A percentile compares a stretch with the other conserved stretches of the same genome.
Evolutionary conservation across 1,140 invertebrate genomes (phyloP).

Genomic region (Drosophila eugracilis): DNA sequence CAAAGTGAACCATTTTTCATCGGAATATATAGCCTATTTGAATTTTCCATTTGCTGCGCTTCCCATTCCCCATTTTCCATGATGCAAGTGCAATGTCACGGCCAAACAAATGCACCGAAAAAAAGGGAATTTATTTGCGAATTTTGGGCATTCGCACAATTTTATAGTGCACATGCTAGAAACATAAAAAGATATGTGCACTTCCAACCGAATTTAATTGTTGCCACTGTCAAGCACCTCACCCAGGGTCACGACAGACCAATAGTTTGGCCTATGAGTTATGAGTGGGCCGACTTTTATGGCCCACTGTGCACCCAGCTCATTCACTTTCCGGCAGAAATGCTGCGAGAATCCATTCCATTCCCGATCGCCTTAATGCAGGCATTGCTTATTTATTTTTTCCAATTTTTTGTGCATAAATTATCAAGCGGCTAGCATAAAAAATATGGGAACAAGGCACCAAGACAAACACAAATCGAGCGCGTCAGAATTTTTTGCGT

Average conservation of each 20-base stretch:
- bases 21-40: conserved; percentile 40
- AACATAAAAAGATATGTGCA: conserved; percentile 62
- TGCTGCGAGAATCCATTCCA: conserved; percentile 25
- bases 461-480: conserved; percentile 54
- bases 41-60: conserved; percentile 27
- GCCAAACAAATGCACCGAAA: conserved; percentile 38
- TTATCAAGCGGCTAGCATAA: conserved; percentile 72
- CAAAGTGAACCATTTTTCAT: conserved; percentile 49
- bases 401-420: conserved; percentile 61
- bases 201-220: conserved; percentile 43
- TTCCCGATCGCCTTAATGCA: conserved; percentile 48
- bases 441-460: conserved; percentile 36
- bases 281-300: conserved; percentile 70
- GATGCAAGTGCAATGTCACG: conserved; percentile 71
- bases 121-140: conserved; percentile 64
- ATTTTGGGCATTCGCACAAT: conserved; percentile 7
- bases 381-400: conserved; percentile 50
- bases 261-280: conserved; percentile 72
- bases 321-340: conserved; percentile 17
- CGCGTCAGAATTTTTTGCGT: conserved; percentile 64
- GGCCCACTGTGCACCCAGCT: conserved; percentile 61
- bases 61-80: conserved; percentile 36
- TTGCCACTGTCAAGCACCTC: conserved; percentile 72
- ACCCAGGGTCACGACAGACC: conserved; percentile 64
- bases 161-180: conserved; percentile 73